Conservation (phyloP, 2,797 vertebrate genomes). For the Poeciliopsis gracilis region DNA sequence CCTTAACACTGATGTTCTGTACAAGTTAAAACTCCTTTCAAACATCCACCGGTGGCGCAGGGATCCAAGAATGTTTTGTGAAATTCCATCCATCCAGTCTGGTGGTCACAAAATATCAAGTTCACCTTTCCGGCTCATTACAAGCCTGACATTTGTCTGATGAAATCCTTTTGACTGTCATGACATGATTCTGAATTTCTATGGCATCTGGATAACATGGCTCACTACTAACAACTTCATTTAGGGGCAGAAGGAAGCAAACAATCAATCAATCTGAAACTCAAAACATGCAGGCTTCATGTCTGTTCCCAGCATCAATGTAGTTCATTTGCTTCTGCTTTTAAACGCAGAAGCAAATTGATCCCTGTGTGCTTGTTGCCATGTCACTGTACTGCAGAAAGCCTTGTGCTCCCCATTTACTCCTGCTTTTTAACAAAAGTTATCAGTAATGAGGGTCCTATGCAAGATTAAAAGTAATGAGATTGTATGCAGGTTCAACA, state of each 20-base stretch:
- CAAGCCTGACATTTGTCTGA: conserved; percentile 48
- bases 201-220: conserved; percentile 57
- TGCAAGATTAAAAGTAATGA: background rate
- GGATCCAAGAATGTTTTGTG: conserved; percentile 9
- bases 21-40: background rate
- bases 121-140: conserved; percentile 50
- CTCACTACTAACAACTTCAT: conserved; percentile 45
- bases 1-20: conserved; percentile 8
- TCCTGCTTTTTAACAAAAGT: background rate
- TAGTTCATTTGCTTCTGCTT: conserved; percentile 72
- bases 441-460: background rate
- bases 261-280: conserved; percentile 62
- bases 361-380: conserved; percentile 28
- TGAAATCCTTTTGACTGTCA: conserved; percentile 50
- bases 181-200: conserved; percentile 40
- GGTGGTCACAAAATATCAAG: conserved; percentile 44
- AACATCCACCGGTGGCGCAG: background rate
- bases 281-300: conserved; percentile 35
- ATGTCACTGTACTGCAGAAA: conserved; percentile 55
- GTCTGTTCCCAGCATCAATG: conserved; percentile 67
- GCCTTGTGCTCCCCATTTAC: conserved; percentile 32
- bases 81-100: conserved; percentile 48
- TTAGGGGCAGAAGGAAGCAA: conserved; percentile 56
- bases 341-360: conserved; percentile 52
- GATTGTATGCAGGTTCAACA: background rate